phyloP scores from a whole-genome alignment of 2,797 vertebrate genomes.

The Alfaro cultratus region DNA sequence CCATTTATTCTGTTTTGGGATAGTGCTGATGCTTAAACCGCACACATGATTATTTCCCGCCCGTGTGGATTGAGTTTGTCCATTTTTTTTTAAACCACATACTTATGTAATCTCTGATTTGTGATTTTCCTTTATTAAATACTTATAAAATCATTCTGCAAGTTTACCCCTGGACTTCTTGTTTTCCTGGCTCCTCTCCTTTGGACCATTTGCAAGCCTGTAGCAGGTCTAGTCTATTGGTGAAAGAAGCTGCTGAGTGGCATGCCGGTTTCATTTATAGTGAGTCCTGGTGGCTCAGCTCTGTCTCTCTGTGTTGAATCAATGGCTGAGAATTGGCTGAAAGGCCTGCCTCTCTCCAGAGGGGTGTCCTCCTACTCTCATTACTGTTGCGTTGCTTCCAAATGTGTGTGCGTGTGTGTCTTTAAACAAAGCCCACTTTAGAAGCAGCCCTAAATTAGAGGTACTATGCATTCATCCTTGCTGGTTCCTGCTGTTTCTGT shows the following conservation, averaged over 20 bases:
- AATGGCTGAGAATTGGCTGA: constrained; percentile 66
- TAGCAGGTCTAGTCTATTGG: constrained; percentile 26
- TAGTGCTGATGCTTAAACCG: constrained; percentile 15
- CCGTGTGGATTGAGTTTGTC: neutral
- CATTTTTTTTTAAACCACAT: neutral
- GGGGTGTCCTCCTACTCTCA: constrained; percentile 78
- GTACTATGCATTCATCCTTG: constrained; percentile 43
- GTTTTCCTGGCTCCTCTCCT: neutral
- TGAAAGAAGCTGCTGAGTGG: constrained; percentile 28
- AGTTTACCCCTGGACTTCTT: neutral
- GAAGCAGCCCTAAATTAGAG: constrained; percentile 42
- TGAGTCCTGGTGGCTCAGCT: constrained; percentile 34
- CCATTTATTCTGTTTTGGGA: constrained; percentile 38
- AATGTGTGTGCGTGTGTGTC: constrained; percentile 23
- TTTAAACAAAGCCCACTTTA: constrained; percentile 50
- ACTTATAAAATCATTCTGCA: neutral
- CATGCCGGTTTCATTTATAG: constrained; percentile 43
- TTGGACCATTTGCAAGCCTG: constrained; percentile 10
- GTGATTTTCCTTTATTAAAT: constrained; percentile 3
- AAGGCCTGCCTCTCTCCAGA: constrained; percentile 69
- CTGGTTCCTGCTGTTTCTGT: constrained; percentile 49
- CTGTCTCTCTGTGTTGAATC: constrained; percentile 61
- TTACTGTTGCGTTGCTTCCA: constrained; percentile 56
- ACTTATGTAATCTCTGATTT: neutral
- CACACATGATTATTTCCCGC: constrained; percentile 12